phyloP scores from a whole-genome alignment of 2,113 vertebrate species.

The Peromyscus californicus region DNA sequence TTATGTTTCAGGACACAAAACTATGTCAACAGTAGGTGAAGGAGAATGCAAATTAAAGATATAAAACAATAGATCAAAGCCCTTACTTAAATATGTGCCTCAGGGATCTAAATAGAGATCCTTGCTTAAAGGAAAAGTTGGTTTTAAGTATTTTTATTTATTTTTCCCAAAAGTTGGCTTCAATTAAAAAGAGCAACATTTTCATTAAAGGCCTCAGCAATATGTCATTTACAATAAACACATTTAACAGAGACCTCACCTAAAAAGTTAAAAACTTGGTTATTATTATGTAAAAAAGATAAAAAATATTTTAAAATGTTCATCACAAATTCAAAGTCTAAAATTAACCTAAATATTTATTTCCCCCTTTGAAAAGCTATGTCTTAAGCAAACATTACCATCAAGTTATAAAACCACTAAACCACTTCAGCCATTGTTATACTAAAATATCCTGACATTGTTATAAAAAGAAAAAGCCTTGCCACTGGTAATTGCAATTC shows the following conservation, averaged over 20 bases:
- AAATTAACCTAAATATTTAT: slow-evolving; percentile 46
- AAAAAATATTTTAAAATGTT: slow-evolving; percentile 51
- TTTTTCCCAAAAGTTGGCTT: slow-evolving; percentile 26
- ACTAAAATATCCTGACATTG: slow-evolving; percentile 11
- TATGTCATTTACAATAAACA: slow-evolving; percentile 18
- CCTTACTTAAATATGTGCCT: neutral
- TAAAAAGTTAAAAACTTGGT: slow-evolving; percentile 33
- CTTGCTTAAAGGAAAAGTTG: neutral
- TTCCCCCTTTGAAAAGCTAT: slow-evolving; percentile 41
- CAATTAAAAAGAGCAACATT: neutral
- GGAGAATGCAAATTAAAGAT: slow-evolving; percentile 16
- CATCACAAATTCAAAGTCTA: slow-evolving; percentile 42
- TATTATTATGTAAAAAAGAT: neutral
- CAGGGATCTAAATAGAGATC: neutral
- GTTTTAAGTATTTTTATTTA: slow-evolving; percentile 21
- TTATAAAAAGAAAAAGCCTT: slow-evolving; percentile 53
- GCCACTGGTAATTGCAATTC: slow-evolving; percentile 51
- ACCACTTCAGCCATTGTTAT: slow-evolving; percentile 46
- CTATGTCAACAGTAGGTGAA: neutral
- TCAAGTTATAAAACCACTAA: slow-evolving; percentile 60
- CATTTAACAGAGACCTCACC: neutral
- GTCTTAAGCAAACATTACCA: slow-evolving; percentile 30
- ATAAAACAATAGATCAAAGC: slow-evolving; percentile 37
- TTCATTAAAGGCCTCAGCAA: slow-evolving; percentile 29
- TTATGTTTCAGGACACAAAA: slow-evolving; percentile 51